Conservation (phyloP, 92 coral and sea anemone species). For the Heteractis magnifica region DNA sequence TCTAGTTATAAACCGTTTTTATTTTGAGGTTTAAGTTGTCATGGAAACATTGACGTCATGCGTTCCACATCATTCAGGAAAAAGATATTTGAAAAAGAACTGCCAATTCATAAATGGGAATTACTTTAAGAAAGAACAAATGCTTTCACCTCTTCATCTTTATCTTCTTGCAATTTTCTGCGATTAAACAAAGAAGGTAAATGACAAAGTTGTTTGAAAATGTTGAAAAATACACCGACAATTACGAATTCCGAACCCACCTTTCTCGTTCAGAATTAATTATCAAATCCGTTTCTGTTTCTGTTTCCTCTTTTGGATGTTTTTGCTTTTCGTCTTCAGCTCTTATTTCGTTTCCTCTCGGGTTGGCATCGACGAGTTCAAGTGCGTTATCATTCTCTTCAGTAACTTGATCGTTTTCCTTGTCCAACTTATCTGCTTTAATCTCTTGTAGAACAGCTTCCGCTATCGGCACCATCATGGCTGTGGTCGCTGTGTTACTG, state of each 20-base stretch:
- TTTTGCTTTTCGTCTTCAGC: not conserved
- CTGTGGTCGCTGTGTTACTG: constrained; percentile 80
- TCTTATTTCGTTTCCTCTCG: not conserved
- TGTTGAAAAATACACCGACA: not conserved
- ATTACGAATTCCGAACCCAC: not conserved
- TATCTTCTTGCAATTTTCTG: constrained; percentile 17
- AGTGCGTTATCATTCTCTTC: not conserved
- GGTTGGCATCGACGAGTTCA: not conserved
- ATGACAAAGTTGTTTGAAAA: not conserved
- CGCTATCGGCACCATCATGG: constrained; percentile 84
- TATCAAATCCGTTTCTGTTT: not conserved
- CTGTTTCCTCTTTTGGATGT: not conserved
- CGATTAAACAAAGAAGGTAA: no score
- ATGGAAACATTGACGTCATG: not conserved
- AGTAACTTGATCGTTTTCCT: not conserved
- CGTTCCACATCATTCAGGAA: not conserved
- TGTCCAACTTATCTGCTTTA: constrained; percentile 39
- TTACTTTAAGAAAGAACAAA: not conserved
- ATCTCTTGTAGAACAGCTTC: constrained; percentile 69
- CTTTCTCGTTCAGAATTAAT: not conserved
- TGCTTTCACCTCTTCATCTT: constrained; percentile 27
- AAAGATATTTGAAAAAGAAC: not conserved
- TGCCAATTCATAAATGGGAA: not conserved
- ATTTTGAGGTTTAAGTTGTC: not conserved
- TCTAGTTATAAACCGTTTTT: no score